Conservation (phyloP, 2,888 invertebrate genomes). For the Amblyjoppa proteus region DNA sequence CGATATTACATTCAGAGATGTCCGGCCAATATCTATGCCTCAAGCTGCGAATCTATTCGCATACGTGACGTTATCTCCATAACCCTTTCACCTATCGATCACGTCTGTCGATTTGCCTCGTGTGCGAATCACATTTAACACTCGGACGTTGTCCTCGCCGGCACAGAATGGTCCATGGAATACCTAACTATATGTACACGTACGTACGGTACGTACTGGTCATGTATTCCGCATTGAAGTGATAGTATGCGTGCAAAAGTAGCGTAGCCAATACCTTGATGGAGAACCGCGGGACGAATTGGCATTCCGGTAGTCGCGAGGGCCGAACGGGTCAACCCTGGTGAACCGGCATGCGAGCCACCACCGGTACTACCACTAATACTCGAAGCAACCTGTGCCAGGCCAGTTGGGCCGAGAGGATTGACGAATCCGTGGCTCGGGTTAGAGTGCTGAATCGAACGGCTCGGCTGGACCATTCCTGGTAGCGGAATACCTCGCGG, state of each 20-base stretch:
- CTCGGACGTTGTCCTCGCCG: conserved; percentile 48
- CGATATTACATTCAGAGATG: conserved; percentile 48
- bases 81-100: conserved; percentile 57
- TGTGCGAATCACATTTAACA: conserved; percentile 60
- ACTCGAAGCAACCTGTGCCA: conserved; percentile 70
- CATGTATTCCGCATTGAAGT: conserved; percentile 39
- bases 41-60: conserved; percentile 30
- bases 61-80: conserved; percentile 27
- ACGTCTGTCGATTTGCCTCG: conserved; percentile 66
- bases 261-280: conserved; percentile 74
- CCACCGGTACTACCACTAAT: conserved; percentile 38
- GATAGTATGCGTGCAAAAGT: conserved; percentile 1
- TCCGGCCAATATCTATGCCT: conserved; percentile 21
- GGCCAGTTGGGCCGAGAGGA: conserved; percentile 80
- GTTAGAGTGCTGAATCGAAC: conserved; percentile 77
- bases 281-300: conserved; percentile 72
- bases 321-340: conserved; percentile 53
- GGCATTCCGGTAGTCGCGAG: conserved; percentile 59
- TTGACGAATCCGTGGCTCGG: conserved; percentile 82
- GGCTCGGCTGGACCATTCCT: conserved; percentile 80
- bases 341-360: conserved; percentile 75
- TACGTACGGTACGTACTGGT: background rate
- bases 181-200: conserved; percentile 10
- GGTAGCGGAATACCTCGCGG: conserved; percentile 82
- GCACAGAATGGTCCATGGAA: conserved; percentile 35